These are phyloP conservation scores for Poeciliopsis presidionis DNA, from an alignment of 2,797 vertebrate species.

Conservation along the genomic window DNA sequence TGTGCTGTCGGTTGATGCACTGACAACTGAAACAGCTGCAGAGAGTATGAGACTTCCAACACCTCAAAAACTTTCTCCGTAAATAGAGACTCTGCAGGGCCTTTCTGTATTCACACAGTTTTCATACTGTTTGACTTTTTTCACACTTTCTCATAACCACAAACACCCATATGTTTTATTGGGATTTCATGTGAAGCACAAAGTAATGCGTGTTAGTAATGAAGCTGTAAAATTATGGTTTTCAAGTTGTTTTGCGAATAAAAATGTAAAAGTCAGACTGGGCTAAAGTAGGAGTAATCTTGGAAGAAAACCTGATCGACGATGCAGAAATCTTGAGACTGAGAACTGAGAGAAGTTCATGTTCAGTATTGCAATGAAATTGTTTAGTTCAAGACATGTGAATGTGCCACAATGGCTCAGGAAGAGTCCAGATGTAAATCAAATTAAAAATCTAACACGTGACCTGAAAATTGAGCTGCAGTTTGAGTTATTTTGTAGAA, in stretches of 20 bases:
- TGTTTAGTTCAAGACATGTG: background rate
- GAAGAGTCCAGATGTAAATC: background rate
- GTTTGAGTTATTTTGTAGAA: background rate
- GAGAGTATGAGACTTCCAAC: background rate
- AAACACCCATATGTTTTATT: background rate
- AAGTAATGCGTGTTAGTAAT: background rate
- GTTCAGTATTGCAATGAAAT: background rate
- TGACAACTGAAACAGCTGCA: background rate
- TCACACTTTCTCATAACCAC: background rate
- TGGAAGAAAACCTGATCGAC: background rate
- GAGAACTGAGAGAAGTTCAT: background rate
- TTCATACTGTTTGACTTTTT: background rate
- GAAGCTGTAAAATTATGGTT: background rate
- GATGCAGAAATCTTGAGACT: background rate
- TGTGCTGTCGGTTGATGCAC: background rate
- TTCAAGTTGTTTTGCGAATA: background rate
- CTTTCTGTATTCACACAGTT: background rate
- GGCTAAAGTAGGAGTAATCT: background rate
- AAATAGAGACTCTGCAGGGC: background rate
- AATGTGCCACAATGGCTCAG: background rate
- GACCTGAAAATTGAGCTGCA: background rate
- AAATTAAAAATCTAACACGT: background rate
- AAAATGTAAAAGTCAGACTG: background rate
- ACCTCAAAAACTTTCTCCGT: background rate
- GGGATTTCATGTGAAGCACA: background rate